A percentile compares a stretch with the other conserved stretches of the same genome.
Evolutionary conservation across 2,797 vertebrate genomes (phyloP).

Genomic region (Cetoscarus ocellatus): DNA sequence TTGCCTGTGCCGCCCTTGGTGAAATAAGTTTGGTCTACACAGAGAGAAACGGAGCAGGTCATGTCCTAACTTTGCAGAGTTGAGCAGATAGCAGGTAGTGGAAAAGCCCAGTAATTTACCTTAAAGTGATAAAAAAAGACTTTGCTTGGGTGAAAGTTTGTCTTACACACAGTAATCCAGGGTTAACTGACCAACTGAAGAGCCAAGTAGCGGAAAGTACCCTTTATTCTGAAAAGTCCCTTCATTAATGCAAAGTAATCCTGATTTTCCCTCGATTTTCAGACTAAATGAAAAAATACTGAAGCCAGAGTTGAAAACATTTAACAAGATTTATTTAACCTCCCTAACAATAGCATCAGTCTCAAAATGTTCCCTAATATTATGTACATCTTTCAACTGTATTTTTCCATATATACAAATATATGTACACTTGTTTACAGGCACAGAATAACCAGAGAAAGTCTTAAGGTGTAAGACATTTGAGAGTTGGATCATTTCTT

Average conservation of each 20-base stretch:
- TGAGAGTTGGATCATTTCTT: constrained; percentile 39
- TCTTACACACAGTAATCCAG: too few relatives aligned
- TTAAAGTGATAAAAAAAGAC: too few relatives aligned
- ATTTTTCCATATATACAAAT: constrained; percentile 78
- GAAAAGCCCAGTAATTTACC: too few relatives aligned
- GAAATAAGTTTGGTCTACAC: too few relatives aligned
- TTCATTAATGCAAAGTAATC: neutral
- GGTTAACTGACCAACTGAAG: too few relatives aligned
- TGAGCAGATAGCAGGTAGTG: too few relatives aligned
- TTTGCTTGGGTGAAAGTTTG: too few relatives aligned
- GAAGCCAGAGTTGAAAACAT: constrained; percentile 63
- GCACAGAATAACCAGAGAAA: constrained; percentile 48
- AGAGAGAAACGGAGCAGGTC: too few relatives aligned
- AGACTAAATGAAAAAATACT: neutral
- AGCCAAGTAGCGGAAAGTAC: too few relatives aligned
- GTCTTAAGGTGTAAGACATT: constrained; percentile 51
- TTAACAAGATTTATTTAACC: constrained; percentile 80
- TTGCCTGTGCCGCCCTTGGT: too few relatives aligned
- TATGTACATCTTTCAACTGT: constrained; percentile 77
- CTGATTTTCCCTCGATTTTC: neutral
- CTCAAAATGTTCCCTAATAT: constrained; percentile 59
- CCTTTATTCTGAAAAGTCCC: too few relatives aligned
- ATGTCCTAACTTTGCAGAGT: too few relatives aligned
- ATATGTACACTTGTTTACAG: constrained; percentile 83
- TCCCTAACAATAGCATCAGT: constrained; percentile 64